Percentiles rank a stretch among this genome's conserved stretches.
These are phyloP conservation scores for Scaeva pyrastri DNA, from an alignment of 2,888 invertebrate genomes.

Conservation along the genomic window DNA sequence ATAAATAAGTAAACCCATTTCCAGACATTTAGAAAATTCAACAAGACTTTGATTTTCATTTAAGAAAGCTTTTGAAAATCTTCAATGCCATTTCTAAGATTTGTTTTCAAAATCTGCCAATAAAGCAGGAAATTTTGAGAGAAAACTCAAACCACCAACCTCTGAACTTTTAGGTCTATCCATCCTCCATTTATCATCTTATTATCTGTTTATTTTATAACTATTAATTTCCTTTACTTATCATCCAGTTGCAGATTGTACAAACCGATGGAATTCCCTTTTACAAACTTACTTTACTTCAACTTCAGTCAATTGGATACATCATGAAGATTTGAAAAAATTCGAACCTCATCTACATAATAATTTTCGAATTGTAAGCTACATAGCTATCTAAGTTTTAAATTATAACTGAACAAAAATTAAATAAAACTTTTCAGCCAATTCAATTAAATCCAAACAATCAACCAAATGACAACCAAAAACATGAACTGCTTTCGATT, in stretches of 20 bases:
- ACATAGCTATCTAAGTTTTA: no score
- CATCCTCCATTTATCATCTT: no score
- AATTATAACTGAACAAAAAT: not conserved
- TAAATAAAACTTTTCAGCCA: not conserved
- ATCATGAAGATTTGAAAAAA: not conserved
- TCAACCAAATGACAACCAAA: not conserved
- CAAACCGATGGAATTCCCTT: conserved; percentile 1
- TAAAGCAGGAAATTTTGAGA: no score
- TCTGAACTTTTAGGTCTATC: no score
- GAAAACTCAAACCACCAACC: no score
- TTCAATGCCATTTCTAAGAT: no score
- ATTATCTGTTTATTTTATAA: no score
- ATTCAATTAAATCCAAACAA: not conserved
- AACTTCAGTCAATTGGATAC: conserved; percentile 8
- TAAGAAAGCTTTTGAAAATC: no score
- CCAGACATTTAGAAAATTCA: no score
- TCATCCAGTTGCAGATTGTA: conserved; percentile 18
- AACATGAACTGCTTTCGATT: not conserved
- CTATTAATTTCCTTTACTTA: not conserved
- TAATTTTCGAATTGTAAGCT: conserved; percentile 12
- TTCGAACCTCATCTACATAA: not conserved
- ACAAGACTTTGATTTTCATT: no score
- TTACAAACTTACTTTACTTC: conserved; percentile 16
- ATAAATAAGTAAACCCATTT: no score
- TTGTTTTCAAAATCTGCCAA: no score